phyloP scores from a whole-genome alignment of 37 sponge, comb jelly and placozoan genomes.

The Dysidea cf. avara region DNA sequence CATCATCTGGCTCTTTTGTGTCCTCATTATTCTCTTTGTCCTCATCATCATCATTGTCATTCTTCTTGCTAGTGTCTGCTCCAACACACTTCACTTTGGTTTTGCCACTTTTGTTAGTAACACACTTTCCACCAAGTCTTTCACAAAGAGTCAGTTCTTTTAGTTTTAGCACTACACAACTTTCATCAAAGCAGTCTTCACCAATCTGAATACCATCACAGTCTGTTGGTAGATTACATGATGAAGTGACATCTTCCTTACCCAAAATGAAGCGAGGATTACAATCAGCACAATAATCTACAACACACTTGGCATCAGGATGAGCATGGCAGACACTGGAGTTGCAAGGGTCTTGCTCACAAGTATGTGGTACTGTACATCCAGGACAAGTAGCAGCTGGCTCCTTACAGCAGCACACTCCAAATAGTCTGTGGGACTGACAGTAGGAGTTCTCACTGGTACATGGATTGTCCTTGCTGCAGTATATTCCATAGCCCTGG shows the following conservation, averaged over 20 bases:
- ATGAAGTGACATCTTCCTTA: neutral
- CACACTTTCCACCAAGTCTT: slow-evolving; percentile 1
- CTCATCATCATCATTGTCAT: slow-evolving; percentile 8
- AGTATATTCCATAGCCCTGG: too few species aligned
- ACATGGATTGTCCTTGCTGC: too few species aligned
- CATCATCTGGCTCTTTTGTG: too few species aligned
- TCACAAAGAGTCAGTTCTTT: neutral
- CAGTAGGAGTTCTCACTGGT: too few species aligned
- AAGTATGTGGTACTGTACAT: too few species aligned
- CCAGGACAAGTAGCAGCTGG: too few species aligned
- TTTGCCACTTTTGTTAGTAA: neutral
- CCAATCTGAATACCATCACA: neutral
- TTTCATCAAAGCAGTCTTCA: neutral
- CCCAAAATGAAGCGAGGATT: slow-evolving; percentile 2
- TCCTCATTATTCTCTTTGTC: slow-evolving; percentile 10
- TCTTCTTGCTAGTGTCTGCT: neutral
- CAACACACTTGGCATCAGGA: slow-evolving; percentile 20
- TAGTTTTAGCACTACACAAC: neutral
- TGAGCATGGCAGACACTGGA: neutral
- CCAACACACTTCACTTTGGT: neutral
- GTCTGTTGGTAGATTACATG: neutral
- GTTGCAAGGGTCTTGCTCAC: too few species aligned
- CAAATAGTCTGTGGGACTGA: neutral
- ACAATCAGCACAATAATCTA: slow-evolving; percentile 14
- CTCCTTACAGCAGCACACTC: slow-evolving; percentile 11